Evolutionary conservation across 2,888 invertebrate species (phyloP), one percentile per base, ranked within the genome.

Genomic region (Drosophila kuntzei): DNA sequence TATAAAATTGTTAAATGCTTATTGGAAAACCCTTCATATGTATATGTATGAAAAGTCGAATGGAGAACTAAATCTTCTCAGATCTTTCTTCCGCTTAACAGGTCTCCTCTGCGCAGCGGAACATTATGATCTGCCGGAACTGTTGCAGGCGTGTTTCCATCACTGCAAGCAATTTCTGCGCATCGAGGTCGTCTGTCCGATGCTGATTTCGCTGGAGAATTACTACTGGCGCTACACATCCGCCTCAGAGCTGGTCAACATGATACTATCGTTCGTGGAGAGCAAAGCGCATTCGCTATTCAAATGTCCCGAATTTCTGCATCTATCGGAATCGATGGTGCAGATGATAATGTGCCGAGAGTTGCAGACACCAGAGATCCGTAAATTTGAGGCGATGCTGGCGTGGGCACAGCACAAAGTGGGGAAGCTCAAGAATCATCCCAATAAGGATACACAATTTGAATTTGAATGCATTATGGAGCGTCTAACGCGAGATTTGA

Each of bases 191-290:
- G 98, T 97, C 91, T 98, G 98, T 93, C 95, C 95, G 77, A 98
- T 98, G 98, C 94, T 98, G 61, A 96, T 96, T 92, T 96, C 97
- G 43, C 93, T 98, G 91, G 98, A 98, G 92, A 98, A 98, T 92
- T 98, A 98, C 92, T 98, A 97, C 92, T 98, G 98, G 98, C 95
- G 98, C 73, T 98, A 98, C 92, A 97, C 97, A 34, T 98, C 98
- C 62, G 98, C 98, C 47, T 97, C 97, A 25, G 98, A 98, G 92
- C 93, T 98, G 89, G 97, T 98, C 76, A 98, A 98, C 93, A 98
- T 98, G 97, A 98, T 98, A 85, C 93, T 98, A 70, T 96, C 97
- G 20, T 98, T 97, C 92, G 96, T 97, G 50, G 98, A 98, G 92
- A 96, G 97, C 70, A 94, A 97, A 88, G 97, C 97, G 8, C 96